Evolutionary conservation across 1,140 invertebrate genomes (phyloP).

Genomic region (Brachionus manjavacas): DNA sequence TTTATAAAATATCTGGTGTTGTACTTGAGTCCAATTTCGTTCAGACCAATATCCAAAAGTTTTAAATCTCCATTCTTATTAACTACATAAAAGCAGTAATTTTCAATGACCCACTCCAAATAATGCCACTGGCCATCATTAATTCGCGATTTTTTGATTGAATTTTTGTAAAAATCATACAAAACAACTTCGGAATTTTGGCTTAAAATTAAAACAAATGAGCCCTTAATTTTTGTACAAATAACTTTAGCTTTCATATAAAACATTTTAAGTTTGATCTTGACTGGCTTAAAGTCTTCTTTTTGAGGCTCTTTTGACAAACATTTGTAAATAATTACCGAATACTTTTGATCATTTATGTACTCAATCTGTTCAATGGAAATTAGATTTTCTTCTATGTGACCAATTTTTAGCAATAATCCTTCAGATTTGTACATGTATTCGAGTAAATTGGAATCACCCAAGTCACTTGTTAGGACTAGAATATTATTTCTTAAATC

Average conservation of each 20-base stretch:
- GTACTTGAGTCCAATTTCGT: slow-evolving; percentile 10
- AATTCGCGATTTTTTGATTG: not conserved
- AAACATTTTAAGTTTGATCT: slow-evolving; percentile 10
- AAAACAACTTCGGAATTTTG: not conserved
- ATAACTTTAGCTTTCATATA: not conserved
- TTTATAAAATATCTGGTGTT: slow-evolving; percentile 5
- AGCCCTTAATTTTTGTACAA: not conserved
- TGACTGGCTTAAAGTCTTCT: not conserved
- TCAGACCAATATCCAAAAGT: not conserved
- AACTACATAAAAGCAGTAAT: not conserved
- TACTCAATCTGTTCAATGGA: slow-evolving; percentile 28
- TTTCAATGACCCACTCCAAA: not conserved
- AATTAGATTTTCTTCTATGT: not conserved
- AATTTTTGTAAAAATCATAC: slow-evolving; percentile 17
- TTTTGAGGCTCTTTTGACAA: not conserved
- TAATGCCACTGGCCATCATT: not conserved
- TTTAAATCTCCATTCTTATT: slow-evolving; percentile 5
- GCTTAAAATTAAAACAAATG: not conserved
- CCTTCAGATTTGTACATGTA: slow-evolving; percentile 24
- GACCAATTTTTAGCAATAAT: not conserved
- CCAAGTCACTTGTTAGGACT: not conserved
- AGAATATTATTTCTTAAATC: slow-evolving; percentile 7
- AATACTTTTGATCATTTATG: not conserved
- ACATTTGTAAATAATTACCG: not conserved
- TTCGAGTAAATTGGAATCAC: not conserved